Evolutionary conservation across 1,140 invertebrate genomes (phyloP).

Genomic region (Thalassaphorura encarpata): DNA sequence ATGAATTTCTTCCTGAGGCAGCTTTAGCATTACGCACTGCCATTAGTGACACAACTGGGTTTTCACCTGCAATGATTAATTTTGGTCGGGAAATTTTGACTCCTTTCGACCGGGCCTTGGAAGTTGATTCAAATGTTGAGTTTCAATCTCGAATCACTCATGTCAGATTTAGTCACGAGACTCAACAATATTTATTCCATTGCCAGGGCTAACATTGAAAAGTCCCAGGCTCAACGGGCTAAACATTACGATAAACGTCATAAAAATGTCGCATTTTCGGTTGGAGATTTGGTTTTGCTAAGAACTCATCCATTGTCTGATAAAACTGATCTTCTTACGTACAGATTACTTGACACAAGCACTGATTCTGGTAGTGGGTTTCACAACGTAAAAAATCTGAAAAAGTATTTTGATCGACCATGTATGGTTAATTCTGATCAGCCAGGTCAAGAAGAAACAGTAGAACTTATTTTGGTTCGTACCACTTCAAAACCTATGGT

Average conservation of each 20-base stretch:
- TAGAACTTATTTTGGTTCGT: too few species aligned
- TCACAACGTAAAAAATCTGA: not conserved
- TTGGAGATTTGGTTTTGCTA: not conserved
- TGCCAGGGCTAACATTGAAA: slow-evolving; percentile 5
- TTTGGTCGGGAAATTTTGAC: slow-evolving; percentile 35
- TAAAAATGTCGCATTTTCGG: not conserved
- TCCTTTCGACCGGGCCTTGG: not conserved
- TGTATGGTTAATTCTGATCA: too few species aligned
- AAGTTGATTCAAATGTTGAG: not conserved
- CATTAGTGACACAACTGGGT: slow-evolving; percentile 34
- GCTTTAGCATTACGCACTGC: slow-evolving; percentile 40
- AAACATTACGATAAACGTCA: not conserved
- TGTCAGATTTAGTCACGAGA: not conserved
- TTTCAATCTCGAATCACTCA: not conserved
- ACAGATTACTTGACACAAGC: not conserved
- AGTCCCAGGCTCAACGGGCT: not conserved
- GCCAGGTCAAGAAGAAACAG: too few species aligned
- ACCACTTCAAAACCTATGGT: too few species aligned
- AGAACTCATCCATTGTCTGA: not conserved
- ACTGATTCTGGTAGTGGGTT: not conserved
- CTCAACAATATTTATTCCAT: not conserved
- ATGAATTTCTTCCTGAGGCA: slow-evolving; percentile 35
- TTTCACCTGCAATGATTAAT: slow-evolving; percentile 37
- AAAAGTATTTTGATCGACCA: not conserved
- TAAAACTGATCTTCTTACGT: not conserved